phyloP scores from a whole-genome alignment of 2,113 vertebrate genomes.

The Chinchilla lanigera region DNA sequence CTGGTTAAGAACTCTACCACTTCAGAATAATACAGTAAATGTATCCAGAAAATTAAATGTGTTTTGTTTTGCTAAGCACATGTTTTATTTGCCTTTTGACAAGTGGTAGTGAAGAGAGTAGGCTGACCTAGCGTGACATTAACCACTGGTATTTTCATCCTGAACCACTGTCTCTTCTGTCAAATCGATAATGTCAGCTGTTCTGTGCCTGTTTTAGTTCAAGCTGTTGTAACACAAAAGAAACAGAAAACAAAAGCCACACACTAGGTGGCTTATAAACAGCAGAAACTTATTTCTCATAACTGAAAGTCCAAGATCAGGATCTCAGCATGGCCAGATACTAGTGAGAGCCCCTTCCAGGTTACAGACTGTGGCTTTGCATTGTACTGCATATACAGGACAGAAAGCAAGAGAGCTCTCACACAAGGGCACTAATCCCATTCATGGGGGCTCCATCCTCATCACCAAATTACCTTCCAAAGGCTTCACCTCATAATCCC shows the following conservation, averaged over 20 bases:
- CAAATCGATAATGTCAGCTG: no score
- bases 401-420: neutral
- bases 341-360: neutral
- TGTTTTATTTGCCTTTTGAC: conserved; percentile 2
- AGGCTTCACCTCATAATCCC: neutral
- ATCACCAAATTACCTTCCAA: neutral
- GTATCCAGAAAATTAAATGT: neutral
- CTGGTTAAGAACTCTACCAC: neutral
- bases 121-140: neutral
- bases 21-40: neutral
- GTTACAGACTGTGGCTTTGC: no score
- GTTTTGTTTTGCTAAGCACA: neutral
- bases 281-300: neutral
- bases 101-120: neutral
- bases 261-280: neutral
- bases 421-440: neutral
- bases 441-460: neutral
- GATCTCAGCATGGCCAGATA: no score
- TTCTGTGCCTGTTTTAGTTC: neutral
- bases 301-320: neutral
- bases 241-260: no score
- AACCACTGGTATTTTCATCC: neutral
- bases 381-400: neutral
- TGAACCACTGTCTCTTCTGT: neutral
- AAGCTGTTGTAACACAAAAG: neutral